A percentile compares a stretch with the other conserved stretches of the same genome.
Conservation (phyloP, 2,888 invertebrate genomes). For the Euplexia lucipara region DNA sequence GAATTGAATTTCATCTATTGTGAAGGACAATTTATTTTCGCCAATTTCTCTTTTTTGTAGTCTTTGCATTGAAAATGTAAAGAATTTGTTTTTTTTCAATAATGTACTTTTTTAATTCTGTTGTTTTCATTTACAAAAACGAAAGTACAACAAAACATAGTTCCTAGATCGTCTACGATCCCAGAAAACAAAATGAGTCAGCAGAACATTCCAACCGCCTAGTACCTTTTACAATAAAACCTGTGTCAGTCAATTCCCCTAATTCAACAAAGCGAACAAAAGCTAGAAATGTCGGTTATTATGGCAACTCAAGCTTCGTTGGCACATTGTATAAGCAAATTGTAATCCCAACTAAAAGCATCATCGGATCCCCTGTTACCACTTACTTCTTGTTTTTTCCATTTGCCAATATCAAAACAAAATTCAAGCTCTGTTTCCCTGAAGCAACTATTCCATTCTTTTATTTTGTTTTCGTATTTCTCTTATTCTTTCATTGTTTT, state of each 20-base stretch:
- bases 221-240: conserved; percentile 14
- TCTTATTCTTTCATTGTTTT: conserved; percentile 10
- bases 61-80: too few species aligned
- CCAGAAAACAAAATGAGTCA: neutral
- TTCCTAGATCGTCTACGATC: neutral
- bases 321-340: conserved; percentile 65
- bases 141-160: too few species aligned
- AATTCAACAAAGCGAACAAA: conserved; percentile 53
- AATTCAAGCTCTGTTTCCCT: conserved; percentile 36
- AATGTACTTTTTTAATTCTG: too few species aligned
- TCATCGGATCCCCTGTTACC: conserved; percentile 62
- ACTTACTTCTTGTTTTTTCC: conserved; percentile 59
- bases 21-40: too few species aligned
- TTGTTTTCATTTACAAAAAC: too few species aligned
- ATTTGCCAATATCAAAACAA: conserved; percentile 51
- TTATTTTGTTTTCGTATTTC: conserved; percentile 18
- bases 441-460: conserved; percentile 19
- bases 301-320: conserved; percentile 58
- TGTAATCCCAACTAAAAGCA: conserved; percentile 70
- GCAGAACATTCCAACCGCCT: neutral
- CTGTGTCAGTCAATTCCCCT: conserved; percentile 48
- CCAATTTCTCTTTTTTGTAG: too few species aligned
- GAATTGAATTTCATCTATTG: too few species aligned
- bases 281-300: conserved; percentile 52
- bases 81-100: too few species aligned